A percentile compares a stretch with the other conserved stretches of the same genome.
phyloP scores from a whole-genome alignment of 2,888 invertebrate genomes.

The Andrena praecox region DNA sequence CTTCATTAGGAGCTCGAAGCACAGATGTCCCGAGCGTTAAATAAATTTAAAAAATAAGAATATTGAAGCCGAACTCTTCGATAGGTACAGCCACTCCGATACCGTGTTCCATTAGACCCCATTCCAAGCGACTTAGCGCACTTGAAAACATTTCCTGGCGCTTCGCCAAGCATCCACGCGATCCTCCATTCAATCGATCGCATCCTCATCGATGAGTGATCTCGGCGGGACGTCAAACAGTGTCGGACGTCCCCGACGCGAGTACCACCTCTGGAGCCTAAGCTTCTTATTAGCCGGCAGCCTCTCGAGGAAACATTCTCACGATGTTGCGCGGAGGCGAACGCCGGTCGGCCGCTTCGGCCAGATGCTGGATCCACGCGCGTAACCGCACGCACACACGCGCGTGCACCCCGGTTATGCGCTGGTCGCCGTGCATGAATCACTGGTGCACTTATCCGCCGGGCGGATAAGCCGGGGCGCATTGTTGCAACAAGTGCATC shows the following conservation, averaged over 20 bases:
- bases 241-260: no score
- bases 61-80: neutral
- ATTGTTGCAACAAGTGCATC: conserved; percentile 80
- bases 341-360: neutral
- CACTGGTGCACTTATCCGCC: conserved; percentile 60
- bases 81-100: neutral
- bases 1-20: neutral
- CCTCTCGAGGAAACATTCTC: conserved; percentile 37
- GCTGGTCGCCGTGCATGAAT: conserved; percentile 48
- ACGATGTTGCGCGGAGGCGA: conserved; percentile 27
- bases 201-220: neutral
- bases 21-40: no score
- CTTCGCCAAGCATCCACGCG: neutral
- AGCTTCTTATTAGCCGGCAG: conserved; percentile 10
- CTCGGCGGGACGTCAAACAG: neutral
- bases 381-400: conserved; percentile 11
- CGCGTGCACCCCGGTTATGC: conserved; percentile 30
- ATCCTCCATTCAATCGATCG: conserved; percentile 12
- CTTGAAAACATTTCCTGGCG: neutral
- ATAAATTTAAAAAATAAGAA: neutral
- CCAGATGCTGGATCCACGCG: conserved; percentile 48
- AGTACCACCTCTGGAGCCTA: no score
- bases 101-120: conserved; percentile 8
- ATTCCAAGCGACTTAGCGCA: neutral
- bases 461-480: conserved; percentile 62